Evolutionary conservation across 2,113 vertebrate genomes (phyloP), one percentile per base, ranked within the genome.

Genomic region (Elephantulus edwardii): DNA sequence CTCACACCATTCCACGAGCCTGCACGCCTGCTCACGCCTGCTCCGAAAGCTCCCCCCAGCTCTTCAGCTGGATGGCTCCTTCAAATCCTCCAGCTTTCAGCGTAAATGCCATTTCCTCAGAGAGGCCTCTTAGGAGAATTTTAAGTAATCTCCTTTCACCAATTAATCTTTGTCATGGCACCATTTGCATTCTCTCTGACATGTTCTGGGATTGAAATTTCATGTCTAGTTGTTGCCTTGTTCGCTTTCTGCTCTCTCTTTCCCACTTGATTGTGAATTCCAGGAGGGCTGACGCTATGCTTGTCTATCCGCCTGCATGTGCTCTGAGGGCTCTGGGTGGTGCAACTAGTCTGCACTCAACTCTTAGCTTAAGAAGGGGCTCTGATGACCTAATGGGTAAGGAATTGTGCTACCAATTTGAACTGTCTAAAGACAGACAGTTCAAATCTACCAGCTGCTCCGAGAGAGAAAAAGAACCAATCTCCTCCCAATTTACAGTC

Each of bases 71-170:
- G 56, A 66, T 75, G 75, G 38, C 12, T 83, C 33, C 80, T 90
- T 94, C 66, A 33, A 3, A 80, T 88, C 60, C 83, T 72, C 26
- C 79, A 68, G 56, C 60, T 86, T 56, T 89, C 66, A 35, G 66
- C 33, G 66, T 83, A 93, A 90, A 93, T 86, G 86, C 22, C 58
- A 72, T 79, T 75, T 83, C 83, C 62, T 81, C 9, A 2, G 71
- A 95, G 64, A 91, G 24, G 20, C 70, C 82, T 91, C 82, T 92
- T 84, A 70, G 58, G 58, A 91, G 75, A 83, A 66, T 83, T 75
- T 60, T 71, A 42, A 88, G 52, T 90, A 75, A 88, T 88, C 58
- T 80, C 64, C 64, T 70, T n/a, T n/a, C n/a, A 54, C 70, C 58
- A 85, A 30, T 89, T 82, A 86, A 78, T 81, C 74, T 83, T 88